Conservation (phyloP, 2,888 invertebrate genomes). For the Myathropa florea region DNA sequence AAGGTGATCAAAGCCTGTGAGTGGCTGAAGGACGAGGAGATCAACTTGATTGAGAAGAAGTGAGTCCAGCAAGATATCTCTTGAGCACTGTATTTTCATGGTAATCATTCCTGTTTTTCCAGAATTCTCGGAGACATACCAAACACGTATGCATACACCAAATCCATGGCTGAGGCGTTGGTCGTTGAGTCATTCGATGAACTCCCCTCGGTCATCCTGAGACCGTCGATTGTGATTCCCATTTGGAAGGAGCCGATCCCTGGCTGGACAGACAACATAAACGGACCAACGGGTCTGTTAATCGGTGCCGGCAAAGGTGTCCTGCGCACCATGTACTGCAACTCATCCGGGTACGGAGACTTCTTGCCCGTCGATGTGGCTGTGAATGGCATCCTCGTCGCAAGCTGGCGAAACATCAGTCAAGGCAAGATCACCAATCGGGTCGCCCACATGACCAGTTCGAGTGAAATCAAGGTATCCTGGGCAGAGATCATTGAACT, state of each 20-base stretch:
- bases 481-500: slow-evolving; percentile 94
- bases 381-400: slow-evolving; percentile 84
- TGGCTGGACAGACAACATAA: slow-evolving; percentile 96
- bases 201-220: slow-evolving; percentile 89
- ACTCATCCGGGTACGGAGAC: slow-evolving; percentile 89
- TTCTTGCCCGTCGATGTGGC: slow-evolving; percentile 91
- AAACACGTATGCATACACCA: slow-evolving; percentile 95
- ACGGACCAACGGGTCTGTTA: slow-evolving; percentile 93
- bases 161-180: slow-evolving; percentile 92
- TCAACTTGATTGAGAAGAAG: slow-evolving; percentile 85
- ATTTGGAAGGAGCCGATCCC: slow-evolving; percentile 91
- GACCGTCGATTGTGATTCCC: slow-evolving; percentile 95
- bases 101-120: slow-evolving; percentile 71
- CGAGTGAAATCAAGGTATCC: slow-evolving; percentile 89
- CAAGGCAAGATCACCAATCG: slow-evolving; percentile 76
- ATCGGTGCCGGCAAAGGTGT: slow-evolving; percentile 93
- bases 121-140: slow-evolving; percentile 89
- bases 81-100: not conserved
- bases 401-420: slow-evolving; percentile 76
- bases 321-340: slow-evolving; percentile 93
- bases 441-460: slow-evolving; percentile 89
- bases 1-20: slow-evolving; percentile 89
- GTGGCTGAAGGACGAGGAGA: slow-evolving; percentile 88
- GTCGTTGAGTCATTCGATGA: slow-evolving; percentile 89
- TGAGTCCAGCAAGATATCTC: slow-evolving; percentile 72